phyloP scores from a whole-genome alignment of 37 sponge, comb jelly and placozoan genomes.

The Ephydatia muelleri region DNA sequence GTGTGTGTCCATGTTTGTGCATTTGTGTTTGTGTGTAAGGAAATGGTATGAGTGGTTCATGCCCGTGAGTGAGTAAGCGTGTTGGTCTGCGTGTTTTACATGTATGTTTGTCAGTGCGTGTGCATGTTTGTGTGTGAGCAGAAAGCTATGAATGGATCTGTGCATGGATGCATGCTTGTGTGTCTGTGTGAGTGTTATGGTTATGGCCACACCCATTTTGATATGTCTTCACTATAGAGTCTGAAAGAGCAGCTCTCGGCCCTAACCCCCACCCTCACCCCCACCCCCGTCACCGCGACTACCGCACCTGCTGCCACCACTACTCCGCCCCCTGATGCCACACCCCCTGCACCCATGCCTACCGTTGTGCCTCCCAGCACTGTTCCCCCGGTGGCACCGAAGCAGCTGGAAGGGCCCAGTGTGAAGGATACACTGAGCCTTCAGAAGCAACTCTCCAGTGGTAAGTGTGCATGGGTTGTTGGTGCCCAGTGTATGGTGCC shows the following conservation, averaged over 20 bases:
- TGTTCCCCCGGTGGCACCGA: neutral
- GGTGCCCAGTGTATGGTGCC: no score
- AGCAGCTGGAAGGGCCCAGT: neutral
- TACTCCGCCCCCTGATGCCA: neutral
- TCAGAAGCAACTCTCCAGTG: neutral
- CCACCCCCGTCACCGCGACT: no score
- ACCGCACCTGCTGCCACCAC: neutral
- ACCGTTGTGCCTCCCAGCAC: neutral
- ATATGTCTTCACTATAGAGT: neutral
- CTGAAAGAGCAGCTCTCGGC: neutral
- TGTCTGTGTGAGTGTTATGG: no score
- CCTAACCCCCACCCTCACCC: no score
- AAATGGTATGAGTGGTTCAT: no score
- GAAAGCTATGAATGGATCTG: no score
- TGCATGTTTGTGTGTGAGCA: neutral
- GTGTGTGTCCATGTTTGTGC: neutral
- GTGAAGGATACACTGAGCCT: neutral
- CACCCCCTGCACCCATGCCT: neutral
- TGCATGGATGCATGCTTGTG: no score
- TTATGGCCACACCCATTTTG: no score
- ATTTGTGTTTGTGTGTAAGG: neutral
- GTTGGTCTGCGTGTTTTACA: no score
- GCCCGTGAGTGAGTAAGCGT: no score
- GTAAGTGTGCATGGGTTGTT: no score
- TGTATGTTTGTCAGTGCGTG: neutral